phyloP scores from a whole-genome alignment of 2,888 invertebrate genomes.

The Acleris emargana region DNA sequence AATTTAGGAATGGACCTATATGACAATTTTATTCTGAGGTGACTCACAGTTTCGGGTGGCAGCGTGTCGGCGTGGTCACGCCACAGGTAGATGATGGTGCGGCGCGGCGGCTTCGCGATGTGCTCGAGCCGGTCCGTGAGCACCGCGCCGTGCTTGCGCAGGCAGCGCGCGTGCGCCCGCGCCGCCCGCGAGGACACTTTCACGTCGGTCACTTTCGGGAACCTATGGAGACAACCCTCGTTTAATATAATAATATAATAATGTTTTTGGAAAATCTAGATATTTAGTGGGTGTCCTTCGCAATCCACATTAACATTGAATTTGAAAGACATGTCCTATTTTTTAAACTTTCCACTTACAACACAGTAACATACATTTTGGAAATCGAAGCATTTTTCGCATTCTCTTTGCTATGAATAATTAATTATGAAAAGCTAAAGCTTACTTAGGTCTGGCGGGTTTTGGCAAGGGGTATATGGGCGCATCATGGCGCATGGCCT shows the following conservation, averaged over 20 bases:
- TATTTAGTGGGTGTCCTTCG: too few species aligned
- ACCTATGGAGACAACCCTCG: conserved; percentile 46
- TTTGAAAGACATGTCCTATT: too few species aligned
- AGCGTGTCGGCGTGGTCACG: conserved; percentile 61
- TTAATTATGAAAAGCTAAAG: too few species aligned
- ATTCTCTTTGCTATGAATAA: too few species aligned
- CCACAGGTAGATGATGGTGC: conserved; percentile 69
- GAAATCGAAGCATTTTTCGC: too few species aligned
- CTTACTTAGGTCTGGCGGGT: conserved; percentile 69
- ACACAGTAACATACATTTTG: too few species aligned
- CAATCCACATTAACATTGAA: too few species aligned
- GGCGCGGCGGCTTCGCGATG: conserved; percentile 64
- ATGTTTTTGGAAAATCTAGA: too few species aligned
- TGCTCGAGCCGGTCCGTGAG: conserved; percentile 69
- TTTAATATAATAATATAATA: too few species aligned
- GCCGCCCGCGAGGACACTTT: conserved; percentile 55
- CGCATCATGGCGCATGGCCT: conserved; percentile 49
- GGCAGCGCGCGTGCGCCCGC: conserved; percentile 63
- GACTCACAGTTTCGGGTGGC: conserved; percentile 65
- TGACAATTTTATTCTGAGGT: neutral
- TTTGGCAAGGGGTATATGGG: conserved; percentile 59
- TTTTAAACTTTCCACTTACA: too few species aligned
- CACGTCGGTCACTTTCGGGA: conserved; percentile 71
- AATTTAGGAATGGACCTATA: too few species aligned
- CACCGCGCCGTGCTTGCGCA: conserved; percentile 63